Conservation (phyloP, 2,113 vertebrate species). For the Chroicocephalus ridibundus region DNA sequence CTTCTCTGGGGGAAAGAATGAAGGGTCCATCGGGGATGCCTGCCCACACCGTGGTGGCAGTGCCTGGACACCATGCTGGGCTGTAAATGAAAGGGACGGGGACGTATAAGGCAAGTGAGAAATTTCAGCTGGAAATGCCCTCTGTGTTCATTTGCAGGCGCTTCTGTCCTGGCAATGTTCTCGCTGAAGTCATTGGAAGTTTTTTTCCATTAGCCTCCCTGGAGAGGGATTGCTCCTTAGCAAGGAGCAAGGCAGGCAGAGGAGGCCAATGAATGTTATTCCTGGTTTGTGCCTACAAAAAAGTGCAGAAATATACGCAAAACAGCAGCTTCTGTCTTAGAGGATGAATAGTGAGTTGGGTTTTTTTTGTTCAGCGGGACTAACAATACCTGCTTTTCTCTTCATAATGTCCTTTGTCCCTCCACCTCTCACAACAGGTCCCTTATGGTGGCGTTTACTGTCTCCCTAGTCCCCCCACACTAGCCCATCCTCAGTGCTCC, state of each 20-base stretch:
- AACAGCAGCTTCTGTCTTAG: not conserved
- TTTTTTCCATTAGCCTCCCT: not conserved
- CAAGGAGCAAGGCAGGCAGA: not conserved
- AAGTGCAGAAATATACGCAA: not conserved
- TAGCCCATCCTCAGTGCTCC: not conserved
- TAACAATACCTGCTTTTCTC: not conserved
- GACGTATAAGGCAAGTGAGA: not conserved
- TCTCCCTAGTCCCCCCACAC: not conserved
- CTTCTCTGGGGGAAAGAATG: not conserved
- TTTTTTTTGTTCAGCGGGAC: not conserved
- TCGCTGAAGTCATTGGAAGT: not conserved
- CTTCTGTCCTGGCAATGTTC: not conserved
- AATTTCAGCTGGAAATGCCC: not conserved
- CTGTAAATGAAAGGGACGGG: not conserved
- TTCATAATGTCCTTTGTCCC: not conserved
- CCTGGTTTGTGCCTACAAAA: not conserved
- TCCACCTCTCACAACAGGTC: not conserved
- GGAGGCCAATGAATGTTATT: not conserved
- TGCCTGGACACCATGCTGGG: not conserved
- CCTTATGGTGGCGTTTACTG: not conserved
- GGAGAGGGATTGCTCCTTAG: not conserved
- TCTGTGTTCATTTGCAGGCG: not conserved
- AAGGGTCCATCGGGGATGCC: not conserved
- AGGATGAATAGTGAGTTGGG: not conserved
- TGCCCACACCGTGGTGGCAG: fast-evolving